Evolutionary conservation across 2,888 invertebrate genomes (phyloP).

Genomic region (Dioctria rufipes): DNA sequence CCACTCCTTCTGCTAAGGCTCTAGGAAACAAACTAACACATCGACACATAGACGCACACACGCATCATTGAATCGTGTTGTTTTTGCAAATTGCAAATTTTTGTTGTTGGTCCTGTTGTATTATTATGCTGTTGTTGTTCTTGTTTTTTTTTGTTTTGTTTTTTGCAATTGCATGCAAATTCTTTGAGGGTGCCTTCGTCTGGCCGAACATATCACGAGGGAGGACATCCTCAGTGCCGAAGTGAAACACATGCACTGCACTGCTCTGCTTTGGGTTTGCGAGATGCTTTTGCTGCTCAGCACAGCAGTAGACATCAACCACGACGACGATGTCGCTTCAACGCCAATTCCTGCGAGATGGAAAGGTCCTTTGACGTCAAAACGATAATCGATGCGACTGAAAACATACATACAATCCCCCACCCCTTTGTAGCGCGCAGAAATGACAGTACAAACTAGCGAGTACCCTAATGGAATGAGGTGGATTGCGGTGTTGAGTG

Average conservation of each 20-base stretch:
- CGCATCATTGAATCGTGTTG: slow-evolving; percentile 6
- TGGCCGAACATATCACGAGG: slow-evolving; percentile 21
- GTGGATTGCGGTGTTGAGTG: not conserved
- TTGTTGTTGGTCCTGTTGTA: slow-evolving; percentile 1
- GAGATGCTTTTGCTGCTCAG: too few relatives aligned
- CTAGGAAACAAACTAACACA: not conserved
- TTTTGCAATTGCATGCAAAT: not conserved
- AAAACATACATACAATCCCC: slow-evolving; percentile 5
- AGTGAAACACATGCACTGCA: slow-evolving; percentile 26
- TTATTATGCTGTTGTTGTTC: not conserved
- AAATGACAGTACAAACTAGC: slow-evolving; percentile 14
- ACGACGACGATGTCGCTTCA: slow-evolving; percentile 25
- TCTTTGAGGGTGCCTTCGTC: slow-evolving; percentile 39
- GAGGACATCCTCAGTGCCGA: slow-evolving; percentile 19
- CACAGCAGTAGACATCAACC: slow-evolving; percentile 24
- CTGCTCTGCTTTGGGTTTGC: not conserved
- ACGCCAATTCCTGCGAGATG: slow-evolving; percentile 45
- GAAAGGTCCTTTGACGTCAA: slow-evolving; percentile 52
- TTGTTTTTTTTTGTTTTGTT: not conserved
- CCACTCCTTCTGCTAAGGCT: not conserved
- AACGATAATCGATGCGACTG: slow-evolving; percentile 48
- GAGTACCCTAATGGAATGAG: not conserved
- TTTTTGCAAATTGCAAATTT: slow-evolving; percentile 34
- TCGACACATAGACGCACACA: slow-evolving; percentile 21
- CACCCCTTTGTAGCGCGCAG: slow-evolving; percentile 3